Evolutionary conservation across 2,888 invertebrate species (phyloP).

Genomic region (Lasioglossum morio): DNA sequence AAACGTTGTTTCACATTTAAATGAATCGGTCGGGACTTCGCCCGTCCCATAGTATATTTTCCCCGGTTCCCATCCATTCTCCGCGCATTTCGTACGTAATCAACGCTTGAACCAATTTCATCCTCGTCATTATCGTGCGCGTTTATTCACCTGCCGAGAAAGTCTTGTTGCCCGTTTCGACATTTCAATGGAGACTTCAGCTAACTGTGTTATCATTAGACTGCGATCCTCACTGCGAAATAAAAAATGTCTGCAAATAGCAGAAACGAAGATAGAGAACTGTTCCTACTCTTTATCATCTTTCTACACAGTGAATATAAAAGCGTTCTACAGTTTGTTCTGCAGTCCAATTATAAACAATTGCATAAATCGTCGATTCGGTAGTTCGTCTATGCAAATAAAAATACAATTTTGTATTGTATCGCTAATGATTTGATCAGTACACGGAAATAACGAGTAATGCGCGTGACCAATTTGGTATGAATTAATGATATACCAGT

Average conservation of each 20-base stretch:
- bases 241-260: neutral
- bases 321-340: neutral
- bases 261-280: neutral
- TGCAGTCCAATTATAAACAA: neutral
- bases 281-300: too few species aligned
- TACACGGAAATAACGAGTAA: neutral
- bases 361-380: neutral
- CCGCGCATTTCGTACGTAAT: neutral
- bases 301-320: neutral
- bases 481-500: neutral
- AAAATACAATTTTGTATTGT: neutral
- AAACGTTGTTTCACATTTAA: slow-evolving; percentile 29
- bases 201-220: neutral
- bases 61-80: slow-evolving; percentile 8
- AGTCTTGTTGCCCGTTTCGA: neutral
- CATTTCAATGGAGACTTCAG: neutral
- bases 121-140: neutral
- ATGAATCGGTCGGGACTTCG: neutral
- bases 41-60: neutral
- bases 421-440: neutral
- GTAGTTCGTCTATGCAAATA: neutral
- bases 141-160: neutral
- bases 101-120: neutral
- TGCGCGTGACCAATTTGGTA: neutral
- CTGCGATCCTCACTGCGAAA: neutral